Base-by-base conservation (phyloP, 2,113 vertebrate species). In the Platysternon megacephalum region DNA sequence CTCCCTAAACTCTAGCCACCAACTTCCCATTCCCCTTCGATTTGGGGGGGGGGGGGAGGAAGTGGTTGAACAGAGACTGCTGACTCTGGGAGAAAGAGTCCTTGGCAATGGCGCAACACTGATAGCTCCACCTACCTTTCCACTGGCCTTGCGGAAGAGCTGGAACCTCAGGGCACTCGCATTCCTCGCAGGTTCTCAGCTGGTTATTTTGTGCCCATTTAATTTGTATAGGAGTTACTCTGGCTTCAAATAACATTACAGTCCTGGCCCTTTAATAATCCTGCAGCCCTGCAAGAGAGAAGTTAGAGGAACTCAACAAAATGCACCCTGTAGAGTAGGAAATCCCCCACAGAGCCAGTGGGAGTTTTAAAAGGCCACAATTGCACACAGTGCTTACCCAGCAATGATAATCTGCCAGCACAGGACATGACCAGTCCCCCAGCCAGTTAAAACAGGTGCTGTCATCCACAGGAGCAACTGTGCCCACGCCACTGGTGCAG, bases 181-280 rank as follows among this genome's bases (percentile, higher is more conserved):
- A 80, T 52, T 76, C 87, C 81, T 97, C 42, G 65, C 92, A 93
- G 35, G 22, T 53, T 85, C 91, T 96, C 92, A 74, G 89, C 83
- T 89, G 87, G 81, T 87, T 94, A 80, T 51, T 95, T 89, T 91
- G 81, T 68, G 95, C 49, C 79, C 8, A 0, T 85, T 88, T 88
- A 58, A 32, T 96, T 93, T 79, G 92, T 92, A 95, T 89, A 84
- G 92, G 85, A 74, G 85, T 84, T 91, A 58, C 61, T 84, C 88
- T 93, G 91, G 87, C 89, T 96, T 93, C 65, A 82, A 80, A 85
- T 65, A 49, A 74, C 65, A n/a, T 35, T n/a, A 68, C 65, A 88
- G 1, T 39, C 83, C 90, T 83, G 79, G 48, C 32, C 93, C 90
- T 81, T 91, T 91, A 88, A 90, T 94, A 90, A 90, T 55, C 58